Evolutionary conservation across 1,140 invertebrate species (phyloP).

Genomic region (Neodiprion lecontei): DNA sequence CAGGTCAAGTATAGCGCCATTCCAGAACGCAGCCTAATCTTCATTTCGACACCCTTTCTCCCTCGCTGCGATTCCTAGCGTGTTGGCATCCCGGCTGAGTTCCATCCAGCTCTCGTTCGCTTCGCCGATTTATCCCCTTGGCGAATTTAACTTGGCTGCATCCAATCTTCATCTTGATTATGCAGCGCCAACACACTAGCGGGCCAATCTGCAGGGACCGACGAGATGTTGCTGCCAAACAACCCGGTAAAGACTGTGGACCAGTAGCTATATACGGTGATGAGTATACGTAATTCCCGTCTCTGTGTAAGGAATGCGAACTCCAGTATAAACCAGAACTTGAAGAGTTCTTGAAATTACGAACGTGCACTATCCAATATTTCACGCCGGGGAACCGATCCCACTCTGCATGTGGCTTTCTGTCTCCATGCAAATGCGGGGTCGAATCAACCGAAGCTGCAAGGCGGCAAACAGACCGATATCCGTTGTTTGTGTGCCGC

Average conservation of each 20-base stretch:
- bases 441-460: no score
- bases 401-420: background rate
- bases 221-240: constrained; percentile 39
- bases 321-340: no score
- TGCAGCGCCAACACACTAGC: constrained; percentile 43
- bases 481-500: no score
- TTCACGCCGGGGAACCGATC: no score
- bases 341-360: background rate
- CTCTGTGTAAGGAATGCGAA: no score
- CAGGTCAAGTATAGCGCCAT: constrained; percentile 34
- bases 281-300: no score
- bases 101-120: background rate
- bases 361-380: background rate
- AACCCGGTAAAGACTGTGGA: constrained; percentile 39
- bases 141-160: constrained; percentile 3
- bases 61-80: background rate
- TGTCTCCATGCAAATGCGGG: no score
- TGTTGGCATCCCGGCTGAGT: background rate
- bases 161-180: constrained; percentile 50
- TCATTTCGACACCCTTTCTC: constrained; percentile 41
- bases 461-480: no score
- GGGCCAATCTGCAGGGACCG: constrained; percentile 34
- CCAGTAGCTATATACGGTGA: no score
- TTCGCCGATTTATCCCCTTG: background rate
- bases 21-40: constrained; percentile 43